A percentile compares a stretch with the other conserved stretches of the same genome.
Evolutionary conservation across 2,797 vertebrate genomes (phyloP).

Genomic region (Takifugu rubripes): DNA sequence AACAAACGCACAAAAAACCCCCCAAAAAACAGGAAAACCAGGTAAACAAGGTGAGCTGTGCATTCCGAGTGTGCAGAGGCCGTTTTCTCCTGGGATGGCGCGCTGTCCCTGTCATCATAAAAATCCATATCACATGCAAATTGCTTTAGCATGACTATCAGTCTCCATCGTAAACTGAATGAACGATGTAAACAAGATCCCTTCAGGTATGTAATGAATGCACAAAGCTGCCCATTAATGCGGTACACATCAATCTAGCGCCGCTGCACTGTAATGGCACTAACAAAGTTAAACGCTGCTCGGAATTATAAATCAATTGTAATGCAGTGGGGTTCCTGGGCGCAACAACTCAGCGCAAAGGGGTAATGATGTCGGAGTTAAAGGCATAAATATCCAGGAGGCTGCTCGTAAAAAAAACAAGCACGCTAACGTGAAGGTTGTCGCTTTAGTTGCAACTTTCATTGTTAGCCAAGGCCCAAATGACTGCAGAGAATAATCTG

Average conservation of each 20-base stretch:
- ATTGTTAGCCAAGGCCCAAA: slow-evolving; percentile 10
- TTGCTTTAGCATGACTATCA: slow-evolving; percentile 1
- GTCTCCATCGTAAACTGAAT: slow-evolving; percentile 24
- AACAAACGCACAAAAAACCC: background rate
- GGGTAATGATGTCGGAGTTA: slow-evolving; percentile 47
- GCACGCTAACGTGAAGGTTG: slow-evolving; percentile 31
- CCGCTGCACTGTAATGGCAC: slow-evolving; percentile 33
- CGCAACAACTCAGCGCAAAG: slow-evolving; percentile 32
- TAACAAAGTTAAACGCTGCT: slow-evolving; percentile 47
- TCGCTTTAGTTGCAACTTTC: slow-evolving; percentile 16
- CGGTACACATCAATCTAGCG: slow-evolving; percentile 36
- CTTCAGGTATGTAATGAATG: slow-evolving; percentile 34
- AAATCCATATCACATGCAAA: slow-evolving; percentile 31
- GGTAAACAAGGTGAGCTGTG: background rate
- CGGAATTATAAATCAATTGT: slow-evolving; percentile 39
- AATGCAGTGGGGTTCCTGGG: slow-evolving; percentile 26
- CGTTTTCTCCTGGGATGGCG: slow-evolving; percentile 2
- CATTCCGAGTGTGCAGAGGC: background rate
- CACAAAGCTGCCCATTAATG: slow-evolving; percentile 27
- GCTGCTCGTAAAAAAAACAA: slow-evolving; percentile 42
- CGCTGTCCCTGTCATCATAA: slow-evolving; percentile 8
- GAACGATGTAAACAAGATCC: slow-evolving; percentile 34
- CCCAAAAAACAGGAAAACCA: background rate
- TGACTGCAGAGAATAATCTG: slow-evolving; percentile 15
- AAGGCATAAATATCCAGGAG: slow-evolving; percentile 46